Evolutionary conservation across 2,888 invertebrate genomes (phyloP).

Genomic region (Nyleta sp.): DNA sequence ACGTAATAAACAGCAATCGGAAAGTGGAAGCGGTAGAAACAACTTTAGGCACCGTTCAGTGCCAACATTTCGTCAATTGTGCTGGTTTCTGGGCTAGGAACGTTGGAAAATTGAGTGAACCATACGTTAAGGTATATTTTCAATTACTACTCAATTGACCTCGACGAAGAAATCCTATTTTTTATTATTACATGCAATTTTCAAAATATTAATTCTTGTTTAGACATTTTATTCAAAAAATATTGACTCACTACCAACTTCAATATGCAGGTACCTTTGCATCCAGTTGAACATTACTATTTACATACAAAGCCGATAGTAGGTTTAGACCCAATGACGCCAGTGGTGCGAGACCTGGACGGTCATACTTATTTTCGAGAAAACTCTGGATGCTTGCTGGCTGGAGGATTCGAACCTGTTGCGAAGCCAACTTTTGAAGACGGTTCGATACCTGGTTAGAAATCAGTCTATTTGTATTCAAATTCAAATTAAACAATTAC

Average conservation of each 20-base stretch:
- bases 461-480: too few relatives aligned
- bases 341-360: constrained; percentile 94
- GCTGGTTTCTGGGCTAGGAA: constrained; percentile 97
- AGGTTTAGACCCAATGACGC: constrained; percentile 90
- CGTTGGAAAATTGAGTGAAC: constrained; percentile 93
- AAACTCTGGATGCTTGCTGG: constrained; percentile 91
- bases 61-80: constrained; percentile 97
- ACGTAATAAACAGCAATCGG: constrained; percentile 87
- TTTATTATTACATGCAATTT: too few relatives aligned
- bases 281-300: constrained; percentile 97
- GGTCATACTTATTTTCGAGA: constrained; percentile 94
- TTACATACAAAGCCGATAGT: constrained; percentile 93
- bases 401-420: constrained; percentile 95
- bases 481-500: too few relatives aligned
- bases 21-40: constrained; percentile 91
- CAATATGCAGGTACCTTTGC: constrained; percentile 87
- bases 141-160: too few relatives aligned
- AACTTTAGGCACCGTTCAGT: constrained; percentile 89
- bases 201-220: constrained; percentile 12
- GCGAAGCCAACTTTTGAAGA: constrained; percentile 96
- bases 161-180: too few relatives aligned
- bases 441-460: constrained; percentile 85
- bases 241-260: background rate
- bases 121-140: constrained; percentile 87
- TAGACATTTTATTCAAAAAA: constrained; percentile 1